Base-by-base conservation (phyloP, 2,888 invertebrate genomes). In the Pocota personata region DNA sequence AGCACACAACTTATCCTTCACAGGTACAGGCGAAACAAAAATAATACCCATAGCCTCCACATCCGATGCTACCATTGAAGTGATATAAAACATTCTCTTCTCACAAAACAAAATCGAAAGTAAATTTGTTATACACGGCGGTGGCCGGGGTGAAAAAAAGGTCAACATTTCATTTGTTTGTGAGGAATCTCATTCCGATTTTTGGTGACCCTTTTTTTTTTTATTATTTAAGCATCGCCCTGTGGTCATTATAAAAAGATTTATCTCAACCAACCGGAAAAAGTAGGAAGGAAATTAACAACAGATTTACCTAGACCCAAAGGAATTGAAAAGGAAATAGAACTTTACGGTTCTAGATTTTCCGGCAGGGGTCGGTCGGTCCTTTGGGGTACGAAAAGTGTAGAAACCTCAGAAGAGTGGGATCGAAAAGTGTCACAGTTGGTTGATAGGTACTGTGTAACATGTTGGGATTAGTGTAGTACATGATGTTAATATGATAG, bases 231-330 rank as follows among this genome's bases (percentile, higher is more conserved):
- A 71, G 69, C 69, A 79, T 79, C 73, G 67, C 75, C 73, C 84
- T 69, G 58, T 80, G 80, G 84, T 80, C 80, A 84, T 84, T 84
- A 84, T 80, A 84, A 80, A 84, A 75, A 80, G 84, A 80, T 84
- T 80, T 80, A 75, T 79, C 40, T 71, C 62, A 58, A 55, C 35
- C 50, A 8, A 64, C 43, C 43, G 55, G 43, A 73, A 69, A 73
- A 57, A 50, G 37, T 69, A 10, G 27, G 71, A 64, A 71, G 80
- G 69, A 84, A 80, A 84, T 84, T 84, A 84, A 80, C 84, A 84
- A 84, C 84, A 84, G 84, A 84, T 80, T 84, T 84, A 80, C 84
- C 75, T 69, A 75, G 75, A 84, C 84, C 69, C 75, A 3, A 35
- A 75, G 80, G 84, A 84, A 71, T 64, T 55, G 84, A 50, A 75